Base-by-base conservation (phyloP, 1,140 invertebrate genomes). In the Armadillidium nasatum region DNA sequence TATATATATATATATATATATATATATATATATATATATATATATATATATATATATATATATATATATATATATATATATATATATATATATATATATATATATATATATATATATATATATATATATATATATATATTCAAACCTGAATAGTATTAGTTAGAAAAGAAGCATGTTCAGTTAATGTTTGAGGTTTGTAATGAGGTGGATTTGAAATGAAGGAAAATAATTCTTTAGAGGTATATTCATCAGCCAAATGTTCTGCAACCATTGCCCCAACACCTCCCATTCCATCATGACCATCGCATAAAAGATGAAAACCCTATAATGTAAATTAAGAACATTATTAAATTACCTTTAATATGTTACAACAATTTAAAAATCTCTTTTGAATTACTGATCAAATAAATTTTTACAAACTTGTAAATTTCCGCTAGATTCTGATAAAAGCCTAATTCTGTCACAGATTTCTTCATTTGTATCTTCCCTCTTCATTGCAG, bases 171-270 rank as follows among this genome's bases (percentile, higher is more conserved):
- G 50, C 50, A 2, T 15, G 11, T 19, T 60, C 50, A 60, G 50
- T 15, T 19, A 19, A 13, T 60, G 50, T 60, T 7, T 7, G 11
- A 19, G 50, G 50, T 60, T 60, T 60, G 19, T 60, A 60, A 19
- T 60, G 19, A 13, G 50, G 50, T 4, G 50, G 50, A 60, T 60
- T 4, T 60, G 50, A 60, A 19, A 60, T 19, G 50, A 60, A 60
- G 7, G 50, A 15, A 19, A 60, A 60, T 60, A 60, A 13, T 15
- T 60, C 50, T 60, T 60, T 60, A 15, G 50, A 60, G 1, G 11
- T 60, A 19, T 60, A 60, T 15, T 60, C 50, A 60, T 60, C 50
- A 60, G 50, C 50, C 19, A 60, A 60, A 60, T 60, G 19, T 60
- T 60, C 11, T 1, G 50, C 50, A 13, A 60, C 50, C 50, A 19